Evolutionary conservation across 2,797 vertebrate genomes (phyloP).

Genomic region (Mormyrops boulengeri): DNA sequence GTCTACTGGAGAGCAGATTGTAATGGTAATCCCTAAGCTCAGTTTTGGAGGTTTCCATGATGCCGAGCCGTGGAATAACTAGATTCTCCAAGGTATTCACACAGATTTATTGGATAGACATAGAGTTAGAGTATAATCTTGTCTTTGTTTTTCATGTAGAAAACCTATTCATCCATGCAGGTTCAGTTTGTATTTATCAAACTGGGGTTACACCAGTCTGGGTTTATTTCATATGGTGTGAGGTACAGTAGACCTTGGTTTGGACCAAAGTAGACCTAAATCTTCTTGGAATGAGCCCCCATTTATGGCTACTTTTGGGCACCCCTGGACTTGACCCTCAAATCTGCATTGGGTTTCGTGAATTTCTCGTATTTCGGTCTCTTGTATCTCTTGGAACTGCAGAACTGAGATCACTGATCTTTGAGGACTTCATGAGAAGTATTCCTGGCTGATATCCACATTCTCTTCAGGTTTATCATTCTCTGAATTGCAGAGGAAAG

Average conservation of each 20-base stretch:
- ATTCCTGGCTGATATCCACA: background rate
- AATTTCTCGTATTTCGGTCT: background rate
- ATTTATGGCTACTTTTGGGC: background rate
- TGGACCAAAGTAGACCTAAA: background rate
- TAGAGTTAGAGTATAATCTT: background rate
- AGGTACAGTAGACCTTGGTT: background rate
- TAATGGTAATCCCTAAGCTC: background rate
- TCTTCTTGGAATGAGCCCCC: background rate
- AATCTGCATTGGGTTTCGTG: background rate
- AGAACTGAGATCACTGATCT: constrained; percentile 9
- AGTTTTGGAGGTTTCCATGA: background rate
- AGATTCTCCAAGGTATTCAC: background rate
- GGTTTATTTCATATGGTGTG: background rate
- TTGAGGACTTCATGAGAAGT: background rate
- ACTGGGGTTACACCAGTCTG: background rate
- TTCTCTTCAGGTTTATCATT: background rate
- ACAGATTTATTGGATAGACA: background rate
- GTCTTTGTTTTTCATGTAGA: background rate
- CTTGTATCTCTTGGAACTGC: background rate
- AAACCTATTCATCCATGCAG: background rate
- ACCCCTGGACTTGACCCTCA: background rate
- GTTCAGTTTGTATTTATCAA: background rate
- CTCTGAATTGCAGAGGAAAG: background rate
- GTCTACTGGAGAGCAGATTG: background rate
- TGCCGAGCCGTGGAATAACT: background rate